These are phyloP conservation scores for Neoascia interrupta DNA, from an alignment of 2,888 invertebrate genomes.

Conservation along the genomic window DNA sequence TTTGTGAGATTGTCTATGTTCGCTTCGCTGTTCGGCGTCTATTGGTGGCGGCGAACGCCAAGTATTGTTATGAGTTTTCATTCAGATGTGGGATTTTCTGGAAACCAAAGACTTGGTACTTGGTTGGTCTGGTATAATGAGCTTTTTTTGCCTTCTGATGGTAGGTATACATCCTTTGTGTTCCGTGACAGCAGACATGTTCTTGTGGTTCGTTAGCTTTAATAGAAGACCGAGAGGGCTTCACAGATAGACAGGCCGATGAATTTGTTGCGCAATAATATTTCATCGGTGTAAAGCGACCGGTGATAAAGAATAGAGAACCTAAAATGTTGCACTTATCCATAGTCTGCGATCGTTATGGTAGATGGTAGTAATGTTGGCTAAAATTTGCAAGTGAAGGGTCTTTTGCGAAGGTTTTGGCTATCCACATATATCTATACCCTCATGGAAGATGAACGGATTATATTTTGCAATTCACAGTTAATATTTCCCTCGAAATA, in stretches of 20 bases:
- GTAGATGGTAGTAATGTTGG: constrained; percentile 7
- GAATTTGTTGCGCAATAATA: constrained; percentile 44
- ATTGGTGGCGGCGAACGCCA: constrained; percentile 29
- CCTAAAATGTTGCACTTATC: constrained; percentile 39
- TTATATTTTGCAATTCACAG: too few relatives aligned
- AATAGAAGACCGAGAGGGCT: constrained; percentile 25
- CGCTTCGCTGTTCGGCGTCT: constrained; percentile 26
- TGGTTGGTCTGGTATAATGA: constrained; percentile 43
- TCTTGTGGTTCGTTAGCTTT: constrained; percentile 45
- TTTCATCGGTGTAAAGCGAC: constrained; percentile 10
- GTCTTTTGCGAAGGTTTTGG: constrained; percentile 3
- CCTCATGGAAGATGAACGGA: too few relatives aligned
- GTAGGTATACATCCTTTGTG: constrained; percentile 58
- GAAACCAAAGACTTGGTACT: constrained; percentile 42
- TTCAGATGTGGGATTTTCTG: constrained; percentile 66
- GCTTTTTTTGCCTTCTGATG: constrained; percentile 19
- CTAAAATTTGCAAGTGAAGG: constrained; percentile 25
- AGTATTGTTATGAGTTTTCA: constrained; percentile 60
- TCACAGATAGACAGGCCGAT: background rate
- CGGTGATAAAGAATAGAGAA: constrained; percentile 25
- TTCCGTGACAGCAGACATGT: constrained; percentile 62
- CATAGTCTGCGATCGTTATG: constrained; percentile 27
- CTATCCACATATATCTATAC: too few relatives aligned
- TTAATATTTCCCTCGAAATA: too few relatives aligned
- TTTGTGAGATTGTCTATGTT: constrained; percentile 12